Percentiles rank a stretch among this genome's conserved stretches.
Evolutionary conservation across 2,888 invertebrate genomes (phyloP).

Genomic region (Thereva unica): DNA sequence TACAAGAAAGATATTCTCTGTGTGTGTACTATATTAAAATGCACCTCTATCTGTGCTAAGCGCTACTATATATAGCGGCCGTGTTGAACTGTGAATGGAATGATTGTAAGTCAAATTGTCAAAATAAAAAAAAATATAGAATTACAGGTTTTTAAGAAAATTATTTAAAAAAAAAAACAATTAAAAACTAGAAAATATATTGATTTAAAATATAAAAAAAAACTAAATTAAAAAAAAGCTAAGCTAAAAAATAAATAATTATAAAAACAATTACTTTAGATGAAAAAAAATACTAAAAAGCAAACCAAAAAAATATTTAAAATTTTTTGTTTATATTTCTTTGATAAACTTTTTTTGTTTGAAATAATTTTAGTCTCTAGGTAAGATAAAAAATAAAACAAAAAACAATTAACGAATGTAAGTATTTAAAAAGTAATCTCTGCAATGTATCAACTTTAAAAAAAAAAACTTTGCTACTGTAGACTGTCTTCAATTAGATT

Average conservation of each 20-base stretch:
- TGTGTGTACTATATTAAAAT: slow-evolving; percentile 10
- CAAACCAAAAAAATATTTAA: not conserved
- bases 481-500: slow-evolving; percentile 28
- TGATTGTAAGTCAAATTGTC: slow-evolving; percentile 32
- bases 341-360: not conserved
- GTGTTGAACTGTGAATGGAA: slow-evolving; percentile 30
- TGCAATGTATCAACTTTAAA: slow-evolving; percentile 7
- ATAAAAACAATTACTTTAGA: slow-evolving; percentile 25
- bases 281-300: slow-evolving; percentile 14
- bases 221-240: slow-evolving; percentile 19
- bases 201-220: slow-evolving; percentile 24
- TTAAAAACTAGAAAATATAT: not conserved
- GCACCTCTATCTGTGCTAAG: slow-evolving; percentile 17
- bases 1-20: slow-evolving; percentile 6
- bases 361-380: slow-evolving; percentile 10
- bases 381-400: slow-evolving; percentile 3
- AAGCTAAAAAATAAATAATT: slow-evolving; percentile 27
- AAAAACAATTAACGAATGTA: slow-evolving; percentile 21
- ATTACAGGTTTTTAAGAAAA: slow-evolving; percentile 32
- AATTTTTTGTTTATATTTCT: slow-evolving; percentile 15
- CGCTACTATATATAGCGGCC: not conserved
- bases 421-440: not conserved
- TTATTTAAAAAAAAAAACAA: too few species aligned
- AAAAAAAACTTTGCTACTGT: slow-evolving; percentile 20
- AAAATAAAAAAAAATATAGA: slow-evolving; percentile 7